These are phyloP conservation scores for Microtus oregoni DNA, from an alignment of 2,113 vertebrate genomes.

Conservation along the genomic window DNA sequence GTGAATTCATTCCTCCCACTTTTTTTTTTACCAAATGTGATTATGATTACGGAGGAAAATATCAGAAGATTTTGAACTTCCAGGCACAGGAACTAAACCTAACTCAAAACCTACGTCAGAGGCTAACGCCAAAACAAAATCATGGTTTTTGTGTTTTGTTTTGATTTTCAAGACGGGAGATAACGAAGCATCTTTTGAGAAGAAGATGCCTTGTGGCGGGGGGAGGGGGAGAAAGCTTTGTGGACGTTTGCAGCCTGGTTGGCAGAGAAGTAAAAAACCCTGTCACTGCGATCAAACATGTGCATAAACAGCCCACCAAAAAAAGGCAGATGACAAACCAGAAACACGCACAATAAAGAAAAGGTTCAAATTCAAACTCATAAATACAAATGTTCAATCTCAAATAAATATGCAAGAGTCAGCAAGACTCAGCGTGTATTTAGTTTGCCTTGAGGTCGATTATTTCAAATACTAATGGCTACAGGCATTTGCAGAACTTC, in stretches of 20 bases:
- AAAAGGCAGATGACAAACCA: not conserved
- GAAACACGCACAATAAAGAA: constrained; percentile 17
- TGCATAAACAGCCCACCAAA: constrained; percentile 26
- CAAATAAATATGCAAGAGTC: constrained; percentile 6
- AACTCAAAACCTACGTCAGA: constrained; percentile 58
- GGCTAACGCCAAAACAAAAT: constrained; percentile 47
- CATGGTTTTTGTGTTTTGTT: not conserved
- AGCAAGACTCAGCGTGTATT: constrained; percentile 18
- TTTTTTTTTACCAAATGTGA: constrained; percentile 56
- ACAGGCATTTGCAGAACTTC: not conserved
- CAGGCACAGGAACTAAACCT: constrained; percentile 22
- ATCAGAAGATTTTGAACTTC: constrained; percentile 66
- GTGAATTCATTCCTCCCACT: constrained; percentile 48
- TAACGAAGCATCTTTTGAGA: not conserved
- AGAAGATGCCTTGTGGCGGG: not conserved
- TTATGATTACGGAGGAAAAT: constrained; percentile 46
- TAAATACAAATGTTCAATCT: constrained; percentile 1
- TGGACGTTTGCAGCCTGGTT: not conserved
- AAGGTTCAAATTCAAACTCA: constrained; percentile 15
- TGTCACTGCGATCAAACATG: not conserved
- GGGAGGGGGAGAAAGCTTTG: not conserved
- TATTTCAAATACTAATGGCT: constrained; percentile 34
- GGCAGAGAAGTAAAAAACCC: constrained; percentile 41
- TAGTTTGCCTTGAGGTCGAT: constrained; percentile 53
- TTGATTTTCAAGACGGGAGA: not conserved